Evolutionary conservation across 1,140 invertebrate genomes (phyloP).

Genomic region (Monomorium pharaonis): DNA sequence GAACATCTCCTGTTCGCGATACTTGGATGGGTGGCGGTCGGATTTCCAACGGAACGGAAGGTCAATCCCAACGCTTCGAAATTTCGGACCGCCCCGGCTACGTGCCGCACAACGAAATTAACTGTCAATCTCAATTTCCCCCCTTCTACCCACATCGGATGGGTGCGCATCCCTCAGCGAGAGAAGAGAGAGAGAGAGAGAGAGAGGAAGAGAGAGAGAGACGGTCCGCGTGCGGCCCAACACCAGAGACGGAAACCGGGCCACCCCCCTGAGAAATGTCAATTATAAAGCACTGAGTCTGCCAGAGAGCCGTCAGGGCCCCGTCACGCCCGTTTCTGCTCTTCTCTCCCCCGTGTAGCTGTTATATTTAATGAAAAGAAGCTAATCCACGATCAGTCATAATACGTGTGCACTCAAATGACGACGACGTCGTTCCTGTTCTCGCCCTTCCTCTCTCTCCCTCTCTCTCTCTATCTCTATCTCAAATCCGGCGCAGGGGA

Average conservation of each 20-base stretch:
- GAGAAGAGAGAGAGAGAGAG: neutral
- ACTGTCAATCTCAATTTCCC: constrained; percentile 85
- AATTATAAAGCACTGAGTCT: constrained; percentile 71
- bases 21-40: constrained; percentile 50
- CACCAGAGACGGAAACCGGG: constrained; percentile 28
- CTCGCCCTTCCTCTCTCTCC: neutral
- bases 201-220: constrained; percentile 5
- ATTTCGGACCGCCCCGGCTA: constrained; percentile 77
- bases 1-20: constrained; percentile 51
- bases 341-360: constrained; percentile 37
- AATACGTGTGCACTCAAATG: constrained; percentile 62
- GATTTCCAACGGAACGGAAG: constrained; percentile 80
- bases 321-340: constrained; percentile 59
- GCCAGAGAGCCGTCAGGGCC: constrained; percentile 64
- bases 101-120: constrained; percentile 81
- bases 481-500: neutral
- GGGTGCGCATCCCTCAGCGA: constrained; percentile 38
- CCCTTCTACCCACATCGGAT: constrained; percentile 2
- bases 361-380: constrained; percentile 75
- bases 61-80: constrained; percentile 81
- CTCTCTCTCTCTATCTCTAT: neutral
- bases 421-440: constrained; percentile 19
- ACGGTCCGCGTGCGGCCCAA: neutral
- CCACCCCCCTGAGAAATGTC: constrained; percentile 64
- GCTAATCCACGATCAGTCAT: constrained; percentile 75